phyloP scores from a whole-genome alignment of 2,113 vertebrate genomes.

The Hepsetus odoe region DNA sequence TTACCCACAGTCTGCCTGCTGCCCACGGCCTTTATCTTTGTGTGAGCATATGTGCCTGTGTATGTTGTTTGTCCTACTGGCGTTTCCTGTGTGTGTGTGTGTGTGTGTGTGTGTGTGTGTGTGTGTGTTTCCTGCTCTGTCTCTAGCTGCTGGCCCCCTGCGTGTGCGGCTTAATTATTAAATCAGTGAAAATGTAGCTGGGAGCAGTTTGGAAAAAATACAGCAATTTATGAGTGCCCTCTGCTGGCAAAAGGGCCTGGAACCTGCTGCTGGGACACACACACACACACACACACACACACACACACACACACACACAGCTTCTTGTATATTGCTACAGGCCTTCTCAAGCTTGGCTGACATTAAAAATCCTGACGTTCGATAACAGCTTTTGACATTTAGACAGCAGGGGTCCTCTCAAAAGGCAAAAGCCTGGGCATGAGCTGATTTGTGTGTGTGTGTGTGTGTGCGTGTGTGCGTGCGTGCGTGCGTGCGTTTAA shows the following conservation, averaged over 20 bases:
- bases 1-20: slow-evolving; percentile 33
- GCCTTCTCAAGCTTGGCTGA: slow-evolving; percentile 31
- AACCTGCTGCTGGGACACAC: background rate
- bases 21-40: slow-evolving; percentile 46
- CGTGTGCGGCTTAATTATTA: slow-evolving; percentile 52
- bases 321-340: background rate
- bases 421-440: slow-evolving; percentile 22
- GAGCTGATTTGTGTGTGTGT: background rate
- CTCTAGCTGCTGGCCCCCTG: slow-evolving; percentile 37
- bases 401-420: slow-evolving; percentile 23
- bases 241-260: slow-evolving; percentile 37
- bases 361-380: slow-evolving; percentile 39
- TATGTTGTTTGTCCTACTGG: slow-evolving; percentile 39
- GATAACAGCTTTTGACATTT: slow-evolving; percentile 46
- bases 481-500: slow-evolving; percentile 17
- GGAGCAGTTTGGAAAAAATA: slow-evolving; percentile 21
- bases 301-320: slow-evolving; percentile 1
- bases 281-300: slow-evolving; percentile 13
- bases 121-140: slow-evolving; percentile 42
- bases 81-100: slow-evolving; percentile 41
- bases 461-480: slow-evolving; percentile 18
- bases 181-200: slow-evolving; percentile 41
- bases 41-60: slow-evolving; percentile 34
- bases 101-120: slow-evolving; percentile 31
- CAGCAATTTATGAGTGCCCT: slow-evolving; percentile 44